phyloP scores from a whole-genome alignment of 1,140 invertebrate genomes.

The Delia radicum region DNA sequence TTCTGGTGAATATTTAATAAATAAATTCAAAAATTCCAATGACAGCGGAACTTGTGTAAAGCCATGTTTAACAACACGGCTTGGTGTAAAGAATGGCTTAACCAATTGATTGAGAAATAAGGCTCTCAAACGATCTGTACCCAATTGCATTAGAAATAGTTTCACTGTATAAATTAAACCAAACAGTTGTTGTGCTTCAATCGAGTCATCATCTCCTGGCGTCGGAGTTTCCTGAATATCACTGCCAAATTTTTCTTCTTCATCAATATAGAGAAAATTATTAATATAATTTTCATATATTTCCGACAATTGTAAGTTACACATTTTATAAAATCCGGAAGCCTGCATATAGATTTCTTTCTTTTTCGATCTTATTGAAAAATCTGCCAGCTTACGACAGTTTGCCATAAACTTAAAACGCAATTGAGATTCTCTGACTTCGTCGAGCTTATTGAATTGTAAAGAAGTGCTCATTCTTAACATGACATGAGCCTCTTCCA shows the following conservation, averaged over 20 bases:
- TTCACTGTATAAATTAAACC: conserved; percentile 51
- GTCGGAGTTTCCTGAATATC: background rate
- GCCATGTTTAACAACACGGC: conserved; percentile 41
- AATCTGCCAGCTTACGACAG: conserved; percentile 49
- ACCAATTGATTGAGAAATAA: conserved; percentile 48
- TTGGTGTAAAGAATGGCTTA: conserved; percentile 42
- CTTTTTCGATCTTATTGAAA: conserved; percentile 49
- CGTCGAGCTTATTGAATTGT: conserved; percentile 39
- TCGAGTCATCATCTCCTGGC: conserved; percentile 24
- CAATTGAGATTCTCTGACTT: conserved; percentile 40
- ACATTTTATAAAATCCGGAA: conserved; percentile 53
- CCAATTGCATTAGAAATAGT: conserved; percentile 42
- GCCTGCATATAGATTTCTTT: conserved; percentile 51
- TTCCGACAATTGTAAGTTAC: conserved; percentile 46
- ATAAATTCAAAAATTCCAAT: conserved; percentile 51
- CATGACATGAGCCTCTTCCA: conserved; percentile 54
- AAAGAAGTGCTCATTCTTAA: conserved; percentile 42
- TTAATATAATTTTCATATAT: conserved; percentile 48
- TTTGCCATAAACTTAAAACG: conserved; percentile 43
- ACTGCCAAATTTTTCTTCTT: conserved; percentile 8
- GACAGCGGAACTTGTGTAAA: conserved; percentile 43
- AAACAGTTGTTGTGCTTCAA: conserved; percentile 34
- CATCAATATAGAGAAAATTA: conserved; percentile 25
- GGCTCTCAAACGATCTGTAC: conserved; percentile 44
- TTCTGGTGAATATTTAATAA: conserved; percentile 42